Evolutionary conservation across 1,140 invertebrate species (phyloP).

Genomic region (Cydia fagiglandana): DNA sequence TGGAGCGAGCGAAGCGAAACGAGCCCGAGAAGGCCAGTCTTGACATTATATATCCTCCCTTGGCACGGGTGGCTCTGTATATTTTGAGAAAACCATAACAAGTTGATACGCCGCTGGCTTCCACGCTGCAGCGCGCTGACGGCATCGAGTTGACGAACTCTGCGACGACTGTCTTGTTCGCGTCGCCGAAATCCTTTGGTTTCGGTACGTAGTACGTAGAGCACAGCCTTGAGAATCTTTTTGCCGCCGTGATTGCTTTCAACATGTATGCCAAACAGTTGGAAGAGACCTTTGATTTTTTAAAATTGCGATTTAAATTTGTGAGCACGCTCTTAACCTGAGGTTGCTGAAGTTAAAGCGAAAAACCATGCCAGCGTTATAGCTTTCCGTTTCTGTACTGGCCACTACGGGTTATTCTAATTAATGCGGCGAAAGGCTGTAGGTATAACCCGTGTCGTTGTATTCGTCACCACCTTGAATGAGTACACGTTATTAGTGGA

Average conservation of each 20-base stretch:
- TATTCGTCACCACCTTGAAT: too few relatives aligned
- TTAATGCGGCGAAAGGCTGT: too few relatives aligned
- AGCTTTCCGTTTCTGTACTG: too few relatives aligned
- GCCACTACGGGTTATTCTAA: too few relatives aligned
- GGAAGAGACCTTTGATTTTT: neutral
- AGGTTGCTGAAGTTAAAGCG: neutral
- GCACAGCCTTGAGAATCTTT: constrained; percentile 1
- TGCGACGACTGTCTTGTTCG: constrained; percentile 3
- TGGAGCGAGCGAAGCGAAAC: too few relatives aligned
- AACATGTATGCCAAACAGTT: neutral
- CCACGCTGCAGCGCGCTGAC: neutral
- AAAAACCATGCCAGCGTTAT: too few relatives aligned
- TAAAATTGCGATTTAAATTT: neutral
- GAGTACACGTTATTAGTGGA: too few relatives aligned
- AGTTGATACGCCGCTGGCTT: neutral
- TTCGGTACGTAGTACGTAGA: neutral
- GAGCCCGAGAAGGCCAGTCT: neutral
- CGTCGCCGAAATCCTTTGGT: neutral
- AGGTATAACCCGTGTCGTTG: too few relatives aligned
- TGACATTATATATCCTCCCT: neutral
- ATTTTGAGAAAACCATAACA: neutral
- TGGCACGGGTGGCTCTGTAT: neutral
- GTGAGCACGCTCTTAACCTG: neutral
- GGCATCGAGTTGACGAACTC: neutral
- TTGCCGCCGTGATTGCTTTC: neutral